Evolutionary conservation across 2,888 invertebrate species (phyloP).

Genomic region (Lamproptera curius): DNA sequence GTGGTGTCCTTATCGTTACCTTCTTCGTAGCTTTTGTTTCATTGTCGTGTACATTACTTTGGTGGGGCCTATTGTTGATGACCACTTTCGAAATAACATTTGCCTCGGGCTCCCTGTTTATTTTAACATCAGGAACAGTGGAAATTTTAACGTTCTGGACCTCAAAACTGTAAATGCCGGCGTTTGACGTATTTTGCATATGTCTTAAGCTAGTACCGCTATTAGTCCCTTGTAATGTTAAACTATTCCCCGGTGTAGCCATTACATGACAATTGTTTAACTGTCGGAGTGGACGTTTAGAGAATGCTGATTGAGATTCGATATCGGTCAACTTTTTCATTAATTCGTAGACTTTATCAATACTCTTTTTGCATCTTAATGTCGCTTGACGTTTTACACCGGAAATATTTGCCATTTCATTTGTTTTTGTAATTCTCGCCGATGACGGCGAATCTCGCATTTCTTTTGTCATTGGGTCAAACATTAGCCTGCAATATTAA

Average conservation of each 20-base stretch:
- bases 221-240: slow-evolving; percentile 43
- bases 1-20: slow-evolving; percentile 25
- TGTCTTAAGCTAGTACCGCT: slow-evolving; percentile 59
- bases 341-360: slow-evolving; percentile 60
- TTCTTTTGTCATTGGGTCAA: no score
- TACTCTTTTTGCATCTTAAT: slow-evolving; percentile 57
- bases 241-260: no score
- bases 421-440: no score
- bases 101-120: not conserved
- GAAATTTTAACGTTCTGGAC: slow-evolving; percentile 30
- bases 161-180: slow-evolving; percentile 46
- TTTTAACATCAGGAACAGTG: slow-evolving; percentile 24
- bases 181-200: slow-evolving; percentile 42
- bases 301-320: slow-evolving; percentile 28
- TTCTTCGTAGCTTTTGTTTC: slow-evolving; percentile 39
- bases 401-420: no score
- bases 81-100: slow-evolving; percentile 53
- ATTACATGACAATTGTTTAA: no score
- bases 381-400: no score
- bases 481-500: no score
- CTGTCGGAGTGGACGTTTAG: not conserved
- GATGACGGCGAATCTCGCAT: no score
- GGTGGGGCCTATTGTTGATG: slow-evolving; percentile 49
- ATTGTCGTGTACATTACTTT: slow-evolving; percentile 36
- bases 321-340: slow-evolving; percentile 47